A percentile compares a stretch with the other conserved stretches of the same genome.
Conservation (phyloP, 1,140 invertebrate species). For the Cyclargus thomasi region DNA sequence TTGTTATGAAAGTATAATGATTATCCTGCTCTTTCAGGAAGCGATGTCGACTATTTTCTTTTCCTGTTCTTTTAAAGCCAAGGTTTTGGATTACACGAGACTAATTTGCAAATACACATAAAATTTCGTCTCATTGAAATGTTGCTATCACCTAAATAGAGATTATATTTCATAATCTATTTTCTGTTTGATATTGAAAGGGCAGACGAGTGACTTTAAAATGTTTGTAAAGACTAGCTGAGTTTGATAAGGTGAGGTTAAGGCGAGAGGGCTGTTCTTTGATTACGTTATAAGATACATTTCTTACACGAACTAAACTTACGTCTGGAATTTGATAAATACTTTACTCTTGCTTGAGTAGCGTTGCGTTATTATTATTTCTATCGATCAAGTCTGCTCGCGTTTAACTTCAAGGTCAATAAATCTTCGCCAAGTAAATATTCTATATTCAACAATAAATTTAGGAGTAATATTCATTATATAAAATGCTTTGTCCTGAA, state of each 20-base stretch:
- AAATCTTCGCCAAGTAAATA: no score
- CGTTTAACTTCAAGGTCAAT: no score
- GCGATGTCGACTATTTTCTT: not conserved
- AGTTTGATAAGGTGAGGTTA: no score
- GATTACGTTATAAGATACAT: no score
- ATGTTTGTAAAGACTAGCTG: not conserved
- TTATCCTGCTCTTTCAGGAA: not conserved
- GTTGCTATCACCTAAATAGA: not conserved
- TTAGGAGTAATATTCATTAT: no score
- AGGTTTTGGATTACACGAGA: not conserved
- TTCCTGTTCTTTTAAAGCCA: not conserved
- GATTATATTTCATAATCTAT: not conserved
- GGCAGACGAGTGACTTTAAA: not conserved
- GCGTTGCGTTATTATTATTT: no score
- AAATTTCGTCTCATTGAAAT: not conserved
- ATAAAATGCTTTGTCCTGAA: no score
- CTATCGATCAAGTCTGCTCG: no score
- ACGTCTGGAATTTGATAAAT: no score
- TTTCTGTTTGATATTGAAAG: not conserved
- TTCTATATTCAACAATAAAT: no score
- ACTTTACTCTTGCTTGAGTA: no score
- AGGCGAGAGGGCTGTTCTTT: not conserved
- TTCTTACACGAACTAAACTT: no score
- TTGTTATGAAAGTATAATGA: not conserved
- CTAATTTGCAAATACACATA: not conserved